Conservation (phyloP, 2,113 vertebrate genomes). For the Apaloderma vittatum region DNA sequence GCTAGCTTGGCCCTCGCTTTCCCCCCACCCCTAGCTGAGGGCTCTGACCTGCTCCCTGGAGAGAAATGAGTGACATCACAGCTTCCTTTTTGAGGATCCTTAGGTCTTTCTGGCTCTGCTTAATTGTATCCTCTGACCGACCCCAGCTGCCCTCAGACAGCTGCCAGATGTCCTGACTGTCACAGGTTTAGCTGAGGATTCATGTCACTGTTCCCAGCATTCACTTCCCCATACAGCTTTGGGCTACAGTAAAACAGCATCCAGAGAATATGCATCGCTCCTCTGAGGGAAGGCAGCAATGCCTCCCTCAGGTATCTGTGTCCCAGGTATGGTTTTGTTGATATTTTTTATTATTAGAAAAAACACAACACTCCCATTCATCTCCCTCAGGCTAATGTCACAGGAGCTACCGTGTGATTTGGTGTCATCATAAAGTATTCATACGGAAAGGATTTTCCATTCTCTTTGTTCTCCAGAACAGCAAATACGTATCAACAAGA, state of each 20-base stretch:
- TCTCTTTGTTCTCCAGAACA: background rate
- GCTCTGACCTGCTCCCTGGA: background rate
- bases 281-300: background rate
- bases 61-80: background rate
- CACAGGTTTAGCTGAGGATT: background rate
- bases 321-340: background rate
- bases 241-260: background rate
- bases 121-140: background rate
- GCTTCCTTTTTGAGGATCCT: background rate
- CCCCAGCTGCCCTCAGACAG: background rate
- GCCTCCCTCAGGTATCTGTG: background rate
- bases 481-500: background rate
- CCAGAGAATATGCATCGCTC: background rate
- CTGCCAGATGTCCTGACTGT: background rate
- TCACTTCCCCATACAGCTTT: background rate
- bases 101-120: background rate
- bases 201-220: background rate
- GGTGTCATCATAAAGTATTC: background rate
- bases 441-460: background rate
- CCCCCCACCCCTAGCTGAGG: background rate
- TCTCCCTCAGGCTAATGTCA: background rate
- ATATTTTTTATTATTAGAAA: background rate
- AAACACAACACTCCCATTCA: background rate
- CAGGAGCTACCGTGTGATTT: rapidly evolving
- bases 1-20: background rate